Conservation (phyloP, 2,888 invertebrate genomes). For the Ethmia dodecea region DNA sequence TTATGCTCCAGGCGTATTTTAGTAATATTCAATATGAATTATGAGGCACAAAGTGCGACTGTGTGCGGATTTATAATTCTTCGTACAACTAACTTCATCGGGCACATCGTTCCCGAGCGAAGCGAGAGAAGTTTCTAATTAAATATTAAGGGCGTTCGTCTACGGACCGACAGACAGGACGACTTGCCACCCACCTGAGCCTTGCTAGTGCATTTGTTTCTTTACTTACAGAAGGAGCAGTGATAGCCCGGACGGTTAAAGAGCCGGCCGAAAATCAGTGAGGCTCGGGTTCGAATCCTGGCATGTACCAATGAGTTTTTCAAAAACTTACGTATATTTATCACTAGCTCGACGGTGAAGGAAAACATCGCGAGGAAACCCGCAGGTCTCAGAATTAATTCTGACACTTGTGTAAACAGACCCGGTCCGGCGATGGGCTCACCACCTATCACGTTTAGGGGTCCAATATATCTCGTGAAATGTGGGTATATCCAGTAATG, state of each 20-base stretch:
- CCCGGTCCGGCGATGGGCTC: too few relatives aligned
- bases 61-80: slow-evolving; percentile 47
- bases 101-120: slow-evolving; percentile 27
- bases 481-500: too few relatives aligned
- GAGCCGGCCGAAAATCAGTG: neutral
- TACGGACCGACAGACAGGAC: slow-evolving; percentile 20
- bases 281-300: neutral
- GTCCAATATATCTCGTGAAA: too few relatives aligned
- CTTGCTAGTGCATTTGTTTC: neutral
- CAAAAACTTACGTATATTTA: too few relatives aligned
- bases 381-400: too few relatives aligned
- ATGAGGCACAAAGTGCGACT: slow-evolving; percentile 38
- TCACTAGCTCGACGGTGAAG: too few relatives aligned
- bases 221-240: neutral
- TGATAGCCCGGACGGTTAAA: neutral
- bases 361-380: too few relatives aligned
- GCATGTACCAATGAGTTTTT: too few relatives aligned
- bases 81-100: slow-evolving; percentile 37
- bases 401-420: too few relatives aligned
- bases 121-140: slow-evolving; percentile 54
- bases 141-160: slow-evolving; percentile 53
- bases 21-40: slow-evolving; percentile 38
- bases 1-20: slow-evolving; percentile 15
- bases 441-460: too few relatives aligned
- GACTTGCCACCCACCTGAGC: neutral